Conservation (phyloP, 2,888 invertebrate genomes). For the Nomada flava region DNA sequence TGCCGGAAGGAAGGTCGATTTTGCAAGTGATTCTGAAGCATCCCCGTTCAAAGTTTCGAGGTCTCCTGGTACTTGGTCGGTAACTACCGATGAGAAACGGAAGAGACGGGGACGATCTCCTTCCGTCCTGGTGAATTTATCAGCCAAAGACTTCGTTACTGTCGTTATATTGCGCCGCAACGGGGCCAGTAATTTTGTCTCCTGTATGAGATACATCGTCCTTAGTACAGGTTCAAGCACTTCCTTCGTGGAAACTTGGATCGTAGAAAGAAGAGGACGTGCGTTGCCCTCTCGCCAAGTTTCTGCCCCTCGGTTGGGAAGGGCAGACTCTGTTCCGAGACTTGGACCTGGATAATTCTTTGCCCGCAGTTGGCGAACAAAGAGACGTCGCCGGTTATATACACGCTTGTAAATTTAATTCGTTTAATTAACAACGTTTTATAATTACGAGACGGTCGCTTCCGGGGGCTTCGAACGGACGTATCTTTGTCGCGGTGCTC, state of each 20-base stretch:
- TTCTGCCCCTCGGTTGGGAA: constrained; percentile 14
- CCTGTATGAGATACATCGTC: constrained; percentile 47
- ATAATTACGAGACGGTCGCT: constrained; percentile 10
- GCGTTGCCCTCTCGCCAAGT: neutral
- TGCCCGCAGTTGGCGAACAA: constrained; percentile 16
- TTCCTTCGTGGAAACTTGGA: constrained; percentile 21
- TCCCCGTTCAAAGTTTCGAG: constrained; percentile 63
- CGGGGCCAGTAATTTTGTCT: constrained; percentile 48
- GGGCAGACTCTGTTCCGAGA: constrained; percentile 12
- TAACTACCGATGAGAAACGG: constrained; percentile 50
- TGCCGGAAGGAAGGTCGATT: constrained; percentile 68
- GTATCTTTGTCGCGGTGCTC: constrained; percentile 8
- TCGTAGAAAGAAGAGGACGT: constrained; percentile 23
- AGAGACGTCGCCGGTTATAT: constrained; percentile 24
- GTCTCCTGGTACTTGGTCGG: constrained; percentile 34
- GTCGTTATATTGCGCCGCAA: constrained; percentile 51
- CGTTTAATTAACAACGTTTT: constrained; percentile 43
- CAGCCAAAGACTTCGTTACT: constrained; percentile 67
- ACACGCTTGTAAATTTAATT: constrained; percentile 31
- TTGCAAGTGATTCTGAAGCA: constrained; percentile 62
- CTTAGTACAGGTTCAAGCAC: constrained; percentile 27
- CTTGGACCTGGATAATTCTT: constrained; percentile 9
- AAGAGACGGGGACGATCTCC: constrained; percentile 35
- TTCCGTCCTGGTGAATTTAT: constrained; percentile 62
- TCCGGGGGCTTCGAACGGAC: neutral